A percentile compares a stretch with the other conserved stretches of the same genome.
Evolutionary conservation across 2,888 invertebrate species (phyloP).

Genomic region (Apeira syringaria): DNA sequence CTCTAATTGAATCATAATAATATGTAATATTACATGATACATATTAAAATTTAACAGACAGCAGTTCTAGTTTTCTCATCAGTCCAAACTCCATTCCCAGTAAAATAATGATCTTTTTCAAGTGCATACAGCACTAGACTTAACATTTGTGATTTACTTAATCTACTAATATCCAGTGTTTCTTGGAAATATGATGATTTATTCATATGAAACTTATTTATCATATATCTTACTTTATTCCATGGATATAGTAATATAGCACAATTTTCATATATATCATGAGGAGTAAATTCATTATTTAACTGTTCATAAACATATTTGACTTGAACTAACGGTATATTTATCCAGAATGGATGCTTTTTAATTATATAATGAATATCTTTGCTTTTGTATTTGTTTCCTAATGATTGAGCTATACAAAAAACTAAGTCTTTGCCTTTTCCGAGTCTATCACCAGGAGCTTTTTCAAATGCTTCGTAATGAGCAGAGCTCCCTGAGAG

Average conservation of each 20-base stretch:
- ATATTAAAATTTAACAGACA: background rate
- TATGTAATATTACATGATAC: too few species aligned
- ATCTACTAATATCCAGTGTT: constrained; percentile 43
- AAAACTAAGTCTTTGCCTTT: constrained; percentile 73
- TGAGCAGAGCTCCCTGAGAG: constrained; percentile 67
- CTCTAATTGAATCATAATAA: too few species aligned
- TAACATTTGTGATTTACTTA: constrained; percentile 62
- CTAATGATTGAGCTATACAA: constrained; percentile 59
- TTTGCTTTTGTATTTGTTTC: constrained; percentile 46
- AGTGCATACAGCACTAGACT: constrained; percentile 69
- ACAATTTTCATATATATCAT: constrained; percentile 72
- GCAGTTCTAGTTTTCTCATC: constrained; percentile 58
- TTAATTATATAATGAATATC: constrained; percentile 54
- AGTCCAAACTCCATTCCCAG: constrained; percentile 75
- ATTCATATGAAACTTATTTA: constrained; percentile 40
- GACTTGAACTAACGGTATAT: constrained; percentile 68
- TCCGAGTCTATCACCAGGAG: constrained; percentile 70
- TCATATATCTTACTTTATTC: constrained; percentile 59
- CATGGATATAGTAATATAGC: constrained; percentile 72
- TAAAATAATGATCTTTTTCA: constrained; percentile 75
- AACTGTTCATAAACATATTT: constrained; percentile 62
- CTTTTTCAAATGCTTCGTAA: constrained; percentile 67
- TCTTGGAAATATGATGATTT: constrained; percentile 39
- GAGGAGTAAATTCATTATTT: constrained; percentile 46
- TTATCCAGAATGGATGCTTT: constrained; percentile 74